phyloP scores from a whole-genome alignment of 2,797 vertebrate species.

The Prunella strophiata region DNA sequence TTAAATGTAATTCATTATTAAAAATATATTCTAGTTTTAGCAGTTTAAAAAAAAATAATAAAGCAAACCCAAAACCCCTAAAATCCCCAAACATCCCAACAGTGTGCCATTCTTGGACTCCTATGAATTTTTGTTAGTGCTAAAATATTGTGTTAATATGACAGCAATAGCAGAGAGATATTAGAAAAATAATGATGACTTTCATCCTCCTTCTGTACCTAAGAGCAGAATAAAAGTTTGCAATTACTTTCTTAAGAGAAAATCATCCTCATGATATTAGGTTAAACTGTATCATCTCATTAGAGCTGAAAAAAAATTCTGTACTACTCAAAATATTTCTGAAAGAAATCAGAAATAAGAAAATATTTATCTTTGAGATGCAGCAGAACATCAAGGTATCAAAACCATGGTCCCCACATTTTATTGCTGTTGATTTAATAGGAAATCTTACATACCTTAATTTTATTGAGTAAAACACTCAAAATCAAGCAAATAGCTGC shows the following conservation, averaged over 20 bases:
- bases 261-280: neutral
- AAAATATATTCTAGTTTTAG: neutral
- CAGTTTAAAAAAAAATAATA: neutral
- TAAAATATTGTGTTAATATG: neutral
- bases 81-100: neutral
- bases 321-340: neutral
- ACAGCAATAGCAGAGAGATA: neutral
- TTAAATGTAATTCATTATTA: neutral
- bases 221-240: neutral
- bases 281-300: neutral
- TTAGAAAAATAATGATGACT: neutral
- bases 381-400: neutral
- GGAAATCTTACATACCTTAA: neutral
- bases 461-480: neutral
- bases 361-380: neutral
- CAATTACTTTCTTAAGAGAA: neutral
- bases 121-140: neutral
- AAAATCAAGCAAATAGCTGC: neutral
- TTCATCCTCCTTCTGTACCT: neutral
- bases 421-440: neutral
- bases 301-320: neutral
- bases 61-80: neutral
- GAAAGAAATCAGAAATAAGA: neutral
- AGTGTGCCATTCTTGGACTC: neutral
- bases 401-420: neutral